Evolutionary conservation across 1,140 invertebrate genomes (phyloP).

Genomic region (Lepidurus couesii): DNA sequence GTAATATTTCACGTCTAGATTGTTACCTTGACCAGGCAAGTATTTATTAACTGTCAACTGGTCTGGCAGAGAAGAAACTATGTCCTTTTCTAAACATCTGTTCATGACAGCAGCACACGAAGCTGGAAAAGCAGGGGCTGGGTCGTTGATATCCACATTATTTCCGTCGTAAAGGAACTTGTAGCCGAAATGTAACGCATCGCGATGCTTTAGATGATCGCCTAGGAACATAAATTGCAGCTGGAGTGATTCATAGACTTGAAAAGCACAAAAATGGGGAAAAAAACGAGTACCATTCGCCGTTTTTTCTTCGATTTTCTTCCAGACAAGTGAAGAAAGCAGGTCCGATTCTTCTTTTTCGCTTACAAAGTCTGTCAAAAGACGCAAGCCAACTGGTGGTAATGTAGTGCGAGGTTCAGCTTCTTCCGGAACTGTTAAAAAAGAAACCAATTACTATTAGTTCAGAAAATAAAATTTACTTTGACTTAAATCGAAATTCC

Average conservation of each 20-base stretch:
- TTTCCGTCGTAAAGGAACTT: slow-evolving; percentile 88
- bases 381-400: slow-evolving; percentile 62
- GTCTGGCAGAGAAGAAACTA: slow-evolving; percentile 58
- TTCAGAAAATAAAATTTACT: background rate
- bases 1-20: background rate
- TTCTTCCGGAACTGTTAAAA: background rate
- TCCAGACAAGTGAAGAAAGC: slow-evolving; percentile 57
- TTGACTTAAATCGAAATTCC: background rate
- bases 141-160: slow-evolving; percentile 68
- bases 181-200: slow-evolving; percentile 89
- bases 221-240: slow-evolving; percentile 36
- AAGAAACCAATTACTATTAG: background rate
- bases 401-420: slow-evolving; percentile 26
- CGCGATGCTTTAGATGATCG: slow-evolving; percentile 67
- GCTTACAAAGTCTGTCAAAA: slow-evolving; percentile 69
- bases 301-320: slow-evolving; percentile 39
- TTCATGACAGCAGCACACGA: slow-evolving; percentile 61
- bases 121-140: slow-evolving; percentile 62
- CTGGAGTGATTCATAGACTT: background rate
- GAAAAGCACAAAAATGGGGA: too few relatives aligned
- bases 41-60: slow-evolving; percentile 93
- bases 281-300: background rate
- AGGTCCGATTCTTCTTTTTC: slow-evolving; percentile 63
- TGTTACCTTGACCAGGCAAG: slow-evolving; percentile 76
- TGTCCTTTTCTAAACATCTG: slow-evolving; percentile 51